These are phyloP conservation scores for Fukomys damarensis DNA, from an alignment of 2,113 vertebrate genomes.

Conservation along the genomic window DNA sequence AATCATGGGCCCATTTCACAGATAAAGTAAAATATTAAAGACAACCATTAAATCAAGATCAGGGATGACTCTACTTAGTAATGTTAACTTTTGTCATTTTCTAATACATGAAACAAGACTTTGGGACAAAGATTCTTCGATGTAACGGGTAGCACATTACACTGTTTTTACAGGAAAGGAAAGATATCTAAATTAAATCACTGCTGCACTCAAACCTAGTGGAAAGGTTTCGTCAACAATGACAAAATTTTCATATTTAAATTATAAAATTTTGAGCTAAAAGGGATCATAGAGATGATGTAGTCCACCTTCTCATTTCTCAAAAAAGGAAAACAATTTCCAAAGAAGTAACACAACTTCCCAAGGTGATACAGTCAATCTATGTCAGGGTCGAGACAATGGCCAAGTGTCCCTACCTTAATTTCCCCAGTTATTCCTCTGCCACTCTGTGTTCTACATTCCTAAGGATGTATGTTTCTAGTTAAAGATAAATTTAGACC, in stretches of 20 bases:
- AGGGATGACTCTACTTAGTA: neutral
- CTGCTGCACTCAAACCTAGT: slow-evolving; percentile 43
- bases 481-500: neutral
- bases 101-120: slow-evolving; percentile 45
- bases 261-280: slow-evolving; percentile 39
- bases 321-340: neutral
- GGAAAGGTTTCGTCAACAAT: slow-evolving; percentile 66
- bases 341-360: neutral
- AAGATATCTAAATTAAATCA: slow-evolving; percentile 76
- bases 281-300: slow-evolving; percentile 39
- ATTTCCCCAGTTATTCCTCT: neutral
- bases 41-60: neutral
- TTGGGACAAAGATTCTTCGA: slow-evolving; percentile 38
- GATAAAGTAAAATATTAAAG: slow-evolving; percentile 12
- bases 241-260: slow-evolving; percentile 56
- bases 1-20: neutral
- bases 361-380: neutral
- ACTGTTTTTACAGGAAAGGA: slow-evolving; percentile 63
- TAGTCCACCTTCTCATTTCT: slow-evolving; percentile 10
- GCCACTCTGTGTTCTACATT: neutral
- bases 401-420: neutral
- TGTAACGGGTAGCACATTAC: neutral
- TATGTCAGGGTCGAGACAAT: neutral
- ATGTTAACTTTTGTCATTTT: slow-evolving; percentile 12
- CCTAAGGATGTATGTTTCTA: neutral